phyloP scores from a whole-genome alignment of 30 jellyfish, hydroid and myxozoan species.

The Hydractinia symbiolongicarpus region DNA sequence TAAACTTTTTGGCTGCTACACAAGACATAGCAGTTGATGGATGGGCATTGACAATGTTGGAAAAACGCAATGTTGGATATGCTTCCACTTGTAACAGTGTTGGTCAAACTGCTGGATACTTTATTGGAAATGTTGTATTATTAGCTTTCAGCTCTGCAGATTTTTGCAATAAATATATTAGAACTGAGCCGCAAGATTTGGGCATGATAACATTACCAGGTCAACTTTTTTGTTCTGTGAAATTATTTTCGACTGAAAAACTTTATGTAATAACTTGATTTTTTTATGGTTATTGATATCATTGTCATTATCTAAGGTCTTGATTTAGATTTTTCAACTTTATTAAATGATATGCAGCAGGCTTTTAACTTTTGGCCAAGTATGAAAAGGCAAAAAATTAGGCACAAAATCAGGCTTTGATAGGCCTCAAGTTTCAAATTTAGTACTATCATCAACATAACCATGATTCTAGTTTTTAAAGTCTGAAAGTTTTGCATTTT shows the following conservation, averaged over 20 bases:
- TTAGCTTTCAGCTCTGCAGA: conserved; percentile 84
- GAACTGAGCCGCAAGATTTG: conserved; percentile 51
- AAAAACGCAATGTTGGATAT: conserved; percentile 66
- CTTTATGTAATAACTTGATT: neutral
- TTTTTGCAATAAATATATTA: conserved; percentile 64
- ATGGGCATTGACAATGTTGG: conserved; percentile 97
- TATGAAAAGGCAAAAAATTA: too few relatives aligned
- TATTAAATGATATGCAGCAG: neutral
- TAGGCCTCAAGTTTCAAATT: too few relatives aligned
- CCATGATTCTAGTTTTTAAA: too few relatives aligned
- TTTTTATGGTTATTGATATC: neutral
- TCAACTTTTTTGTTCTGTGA: neutral
- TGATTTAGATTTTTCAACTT: neutral
- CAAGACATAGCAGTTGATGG: conserved; percentile 99
- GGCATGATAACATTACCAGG: conserved; percentile 75
- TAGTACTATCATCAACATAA: too few relatives aligned
- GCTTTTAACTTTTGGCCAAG: neutral
- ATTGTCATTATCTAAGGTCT: neutral
- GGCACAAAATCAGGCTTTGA: too few relatives aligned
- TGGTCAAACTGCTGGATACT: conserved; percentile 98
- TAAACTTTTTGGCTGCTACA: conserved; percentile 97
- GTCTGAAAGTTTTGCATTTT: too few relatives aligned
- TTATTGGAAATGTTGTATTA: conserved; percentile 89
- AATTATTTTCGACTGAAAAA: neutral
- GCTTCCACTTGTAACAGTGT: conserved; percentile 98